Percentiles rank a stretch among this genome's conserved stretches.
These are phyloP conservation scores for Naso thynnoides DNA, from an alignment of 2,797 vertebrate species.

Conservation along the genomic window DNA sequence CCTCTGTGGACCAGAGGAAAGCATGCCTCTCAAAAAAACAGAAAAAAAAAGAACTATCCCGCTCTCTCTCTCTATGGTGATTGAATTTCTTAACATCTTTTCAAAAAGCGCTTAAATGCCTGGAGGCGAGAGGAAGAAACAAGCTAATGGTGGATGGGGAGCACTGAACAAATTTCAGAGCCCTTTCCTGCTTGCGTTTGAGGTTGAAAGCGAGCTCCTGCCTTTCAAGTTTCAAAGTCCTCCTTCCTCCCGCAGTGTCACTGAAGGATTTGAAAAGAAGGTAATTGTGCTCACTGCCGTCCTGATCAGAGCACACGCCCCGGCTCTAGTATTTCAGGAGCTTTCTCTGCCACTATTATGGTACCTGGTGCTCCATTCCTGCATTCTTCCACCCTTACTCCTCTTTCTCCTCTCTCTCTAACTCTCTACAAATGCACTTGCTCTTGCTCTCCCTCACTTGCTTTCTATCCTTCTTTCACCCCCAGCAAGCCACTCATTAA, in stretches of 20 bases:
- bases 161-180: slow-evolving; percentile 99
- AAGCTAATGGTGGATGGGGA: slow-evolving; percentile 99
- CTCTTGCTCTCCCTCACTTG: slow-evolving; percentile 70
- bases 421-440: slow-evolving; percentile 69
- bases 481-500: slow-evolving; percentile 97
- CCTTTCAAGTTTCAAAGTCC: slow-evolving; percentile 99
- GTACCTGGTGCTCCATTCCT: slow-evolving; percentile 91
- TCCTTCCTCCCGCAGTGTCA: slow-evolving; percentile 99
- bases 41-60: slow-evolving; percentile 77
- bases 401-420: slow-evolving; percentile 53
- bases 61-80: slow-evolving; percentile 98
- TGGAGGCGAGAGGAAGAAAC: slow-evolving; percentile 99
- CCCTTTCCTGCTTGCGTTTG: slow-evolving; percentile 99
- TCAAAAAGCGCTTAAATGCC: slow-evolving; percentile 99
- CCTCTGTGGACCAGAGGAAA: slow-evolving; percentile 97
- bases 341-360: slow-evolving; percentile 97
- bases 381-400: slow-evolving; percentile 72
- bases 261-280: slow-evolving; percentile 99
- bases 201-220: slow-evolving; percentile 99
- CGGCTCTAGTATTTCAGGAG: slow-evolving; percentile 99
- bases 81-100: slow-evolving; percentile 99
- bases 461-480: slow-evolving; percentile 82
- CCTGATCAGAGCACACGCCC: slow-evolving; percentile 99
- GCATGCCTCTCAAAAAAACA: slow-evolving; percentile 86
- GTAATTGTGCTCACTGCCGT: slow-evolving; percentile 99